These are phyloP conservation scores for Yponomeuta malinellus DNA, from an alignment of 2,888 invertebrate species.

Conservation along the genomic window DNA sequence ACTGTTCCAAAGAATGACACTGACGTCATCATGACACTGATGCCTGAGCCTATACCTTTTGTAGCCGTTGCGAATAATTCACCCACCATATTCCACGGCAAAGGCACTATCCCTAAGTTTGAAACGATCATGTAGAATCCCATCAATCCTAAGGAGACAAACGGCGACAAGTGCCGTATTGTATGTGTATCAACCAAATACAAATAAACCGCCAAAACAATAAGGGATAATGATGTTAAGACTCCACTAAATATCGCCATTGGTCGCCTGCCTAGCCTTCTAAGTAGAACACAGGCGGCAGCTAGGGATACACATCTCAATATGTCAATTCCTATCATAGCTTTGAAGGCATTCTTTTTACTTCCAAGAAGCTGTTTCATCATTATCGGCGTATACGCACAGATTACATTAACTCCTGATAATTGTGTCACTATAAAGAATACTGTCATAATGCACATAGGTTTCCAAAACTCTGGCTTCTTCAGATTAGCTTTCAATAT, in stretches of 20 bases:
- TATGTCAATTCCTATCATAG: slow-evolving; percentile 79
- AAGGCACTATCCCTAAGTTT: slow-evolving; percentile 76
- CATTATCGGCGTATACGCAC: slow-evolving; percentile 81
- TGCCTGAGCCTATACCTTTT: slow-evolving; percentile 81
- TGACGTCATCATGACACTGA: slow-evolving; percentile 80
- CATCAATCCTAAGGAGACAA: slow-evolving; percentile 67
- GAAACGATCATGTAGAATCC: slow-evolving; percentile 76
- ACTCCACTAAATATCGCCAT: slow-evolving; percentile 79
- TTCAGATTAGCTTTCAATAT: slow-evolving; percentile 55
- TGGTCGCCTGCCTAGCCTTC: slow-evolving; percentile 76
- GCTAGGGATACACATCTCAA: slow-evolving; percentile 77
- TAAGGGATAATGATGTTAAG: slow-evolving; percentile 76
- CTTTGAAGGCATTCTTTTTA: slow-evolving; percentile 74
- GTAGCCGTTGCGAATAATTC: slow-evolving; percentile 81
- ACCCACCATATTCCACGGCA: slow-evolving; percentile 86
- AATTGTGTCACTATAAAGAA: slow-evolving; percentile 82
- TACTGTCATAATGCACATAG: slow-evolving; percentile 76
- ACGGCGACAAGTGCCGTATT: slow-evolving; percentile 43
- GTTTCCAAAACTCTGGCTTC: slow-evolving; percentile 77
- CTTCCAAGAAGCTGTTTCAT: slow-evolving; percentile 76
- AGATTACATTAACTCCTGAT: slow-evolving; percentile 82
- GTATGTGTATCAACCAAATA: slow-evolving; percentile 44
- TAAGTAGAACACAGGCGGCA: slow-evolving; percentile 76
- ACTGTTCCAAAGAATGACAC: slow-evolving; percentile 81
- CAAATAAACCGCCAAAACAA: slow-evolving; percentile 68